Base-by-base conservation (phyloP, 2,797 vertebrate genomes). In the Erpetoichthys calabaricus region DNA sequence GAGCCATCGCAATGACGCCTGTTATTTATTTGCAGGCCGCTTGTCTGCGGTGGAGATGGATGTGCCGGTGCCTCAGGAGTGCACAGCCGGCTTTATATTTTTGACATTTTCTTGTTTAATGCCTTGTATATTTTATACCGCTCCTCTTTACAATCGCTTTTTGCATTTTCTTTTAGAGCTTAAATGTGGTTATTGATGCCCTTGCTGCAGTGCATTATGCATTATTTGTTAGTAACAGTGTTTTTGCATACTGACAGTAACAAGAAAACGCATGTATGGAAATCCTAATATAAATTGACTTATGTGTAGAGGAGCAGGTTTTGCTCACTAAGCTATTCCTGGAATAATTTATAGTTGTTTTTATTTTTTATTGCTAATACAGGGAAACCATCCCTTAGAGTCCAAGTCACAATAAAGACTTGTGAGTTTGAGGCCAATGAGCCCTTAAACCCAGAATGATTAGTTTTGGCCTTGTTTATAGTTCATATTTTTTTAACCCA, bases 221-320 rank as follows among this genome's bases (percentile, higher is more conserved):
- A 92, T 93, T 94, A 92, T 94, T 94, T 94, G 91, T 90, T 94
- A 85, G 92, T 92, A 94, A 94, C 87, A 84, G 86, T 89, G 83
- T 91, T 94, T 98, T 97, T 94, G 91, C 94, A 93, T 94, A 90
- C 91, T 93, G 93, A 94, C 87, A 90, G 89, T 95, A 98, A 96
- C 90, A 94, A 92, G 95, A 92, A 98, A 98, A 94, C 93, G 93
- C 92, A 93, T 90, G 87, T 92, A 96, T 92, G 90, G 91, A 90
- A 92, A 95, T 91, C 91, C 89, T 89, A 94, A 97, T 94, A 95
- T 92, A 97, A 94, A 96, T 90, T 93, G 92, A 97, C 89, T 95
- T 93, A 95, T 95, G 91, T 86, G 86, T 83, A 83, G 83, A 80
- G 73, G 80, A 77, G 76, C 73, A 74, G 84, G 85, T 90, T 93